Evolutionary conservation across 2,113 vertebrate genomes (phyloP), one percentile per base, ranked within the genome.

Genomic region (Holacanthus passer): DNA sequence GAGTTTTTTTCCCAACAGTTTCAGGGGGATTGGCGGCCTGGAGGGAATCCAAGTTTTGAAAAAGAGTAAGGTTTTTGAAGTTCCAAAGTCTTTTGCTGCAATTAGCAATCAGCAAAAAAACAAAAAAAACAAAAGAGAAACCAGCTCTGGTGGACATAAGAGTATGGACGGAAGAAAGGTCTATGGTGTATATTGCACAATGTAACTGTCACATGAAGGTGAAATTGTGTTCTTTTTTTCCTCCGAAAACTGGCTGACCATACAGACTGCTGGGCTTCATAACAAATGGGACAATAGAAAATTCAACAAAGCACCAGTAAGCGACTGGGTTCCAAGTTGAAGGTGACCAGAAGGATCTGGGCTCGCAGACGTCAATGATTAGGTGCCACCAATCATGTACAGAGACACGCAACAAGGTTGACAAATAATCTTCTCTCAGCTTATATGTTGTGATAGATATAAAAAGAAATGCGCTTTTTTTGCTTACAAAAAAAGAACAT

Each of bases 141-240:
- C 65, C 83, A 86, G 82, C 84, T 91, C 77, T 53, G 74, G 75
- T 83, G 87, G 87, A 86, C 79, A 88, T 73, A 81, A 55, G 69
- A 86, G 80, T 75, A 73, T 83, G 93, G 93, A 93, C 85, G 92
- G 93, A 94, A 93, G 93, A 94, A 92, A 93, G 81, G 84, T 92
- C 81, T 83, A 78, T 91, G 89, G 90, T 83, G 70, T 89, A 93
- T 95, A 95, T 95, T 95, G 95, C 95, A 96, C 94, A 92, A 95
- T 91, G 93, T 90, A 89, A 90, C 80, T 81, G 85, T 94, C 91
- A 89, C 86, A 67, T 81, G 74, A 91, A 90, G 87, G 77, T 89
- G 87, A 91, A 90, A 88, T 82, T 78, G 73, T 82, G 87, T 80
- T 77, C 37, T 66, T 73, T 65, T 82, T 75, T 64, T 68, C 72